These are phyloP conservation scores for Eulemur mongoz DNA, from an alignment of 2,797 vertebrate species.

Conservation along the genomic window DNA sequence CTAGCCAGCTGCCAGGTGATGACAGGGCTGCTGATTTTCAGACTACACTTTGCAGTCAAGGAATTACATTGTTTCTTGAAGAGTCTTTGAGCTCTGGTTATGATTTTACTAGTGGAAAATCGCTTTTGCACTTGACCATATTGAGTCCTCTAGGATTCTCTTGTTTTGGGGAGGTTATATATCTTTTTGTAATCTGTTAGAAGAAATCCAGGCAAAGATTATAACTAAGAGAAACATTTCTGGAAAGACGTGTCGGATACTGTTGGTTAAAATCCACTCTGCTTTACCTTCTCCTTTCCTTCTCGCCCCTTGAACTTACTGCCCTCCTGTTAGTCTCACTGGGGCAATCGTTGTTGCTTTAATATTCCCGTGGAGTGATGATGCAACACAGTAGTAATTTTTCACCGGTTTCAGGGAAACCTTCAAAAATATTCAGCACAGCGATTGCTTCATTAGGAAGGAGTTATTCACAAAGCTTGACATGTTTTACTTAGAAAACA, in stretches of 20 bases:
- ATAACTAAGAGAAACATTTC: conserved; percentile 19
- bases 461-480: not conserved
- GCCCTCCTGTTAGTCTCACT: conserved; percentile 31
- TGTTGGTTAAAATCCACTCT: not conserved
- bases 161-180: not conserved
- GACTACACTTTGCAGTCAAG: not conserved
- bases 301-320: not conserved
- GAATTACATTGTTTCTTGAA: not conserved
- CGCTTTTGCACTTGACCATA: not conserved
- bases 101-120: conserved; percentile 14
- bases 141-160: not conserved
- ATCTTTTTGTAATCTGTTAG: conserved; percentile 29
- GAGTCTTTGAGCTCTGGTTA: not conserved
- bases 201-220: conserved; percentile 35
- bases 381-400: conserved; percentile 57
- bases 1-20: not conserved
- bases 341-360: not conserved
- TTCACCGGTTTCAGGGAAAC: conserved; percentile 9
- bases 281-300: not conserved
- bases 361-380: conserved; percentile 60
- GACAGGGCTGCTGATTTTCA: not conserved
- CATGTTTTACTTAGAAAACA: conserved; percentile 1
- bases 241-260: not conserved
- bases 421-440: conserved; percentile 1
- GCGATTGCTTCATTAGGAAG: conserved; percentile 17